Conservation (phyloP, 2,113 vertebrate genomes). For the Chunga burmeisteri region DNA sequence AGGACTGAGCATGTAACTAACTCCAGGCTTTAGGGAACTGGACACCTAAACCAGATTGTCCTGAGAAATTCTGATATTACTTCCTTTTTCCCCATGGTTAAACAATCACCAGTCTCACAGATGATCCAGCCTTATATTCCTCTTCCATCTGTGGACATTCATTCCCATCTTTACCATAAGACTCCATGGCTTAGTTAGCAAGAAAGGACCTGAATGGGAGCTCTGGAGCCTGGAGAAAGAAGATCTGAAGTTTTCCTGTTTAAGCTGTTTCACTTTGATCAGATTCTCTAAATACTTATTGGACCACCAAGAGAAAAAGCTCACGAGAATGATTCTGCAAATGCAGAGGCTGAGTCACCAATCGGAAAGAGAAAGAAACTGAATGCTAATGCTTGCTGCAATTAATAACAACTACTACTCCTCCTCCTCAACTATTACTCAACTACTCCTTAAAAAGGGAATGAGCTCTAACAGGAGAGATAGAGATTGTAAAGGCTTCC, state of each 20-base stretch:
- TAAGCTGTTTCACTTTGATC: neutral
- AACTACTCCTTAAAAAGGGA: neutral
- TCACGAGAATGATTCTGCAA: neutral
- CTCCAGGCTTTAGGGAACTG: neutral
- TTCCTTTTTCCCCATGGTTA: neutral
- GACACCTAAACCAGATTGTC: neutral
- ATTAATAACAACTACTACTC: neutral
- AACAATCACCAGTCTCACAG: neutral
- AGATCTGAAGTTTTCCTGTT: neutral
- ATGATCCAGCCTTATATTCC: neutral
- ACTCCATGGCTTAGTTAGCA: neutral
- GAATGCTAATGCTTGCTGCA: neutral
- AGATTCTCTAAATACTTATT: neutral
- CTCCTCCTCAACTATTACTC: neutral
- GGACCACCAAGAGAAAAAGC: neutral
- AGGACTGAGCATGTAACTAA: neutral
- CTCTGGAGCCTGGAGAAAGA: neutral
- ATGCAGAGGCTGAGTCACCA: neutral
- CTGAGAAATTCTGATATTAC: neutral
- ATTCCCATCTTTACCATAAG: neutral
- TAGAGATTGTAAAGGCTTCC: neutral
- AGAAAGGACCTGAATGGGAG: neutral
- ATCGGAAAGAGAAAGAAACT: neutral
- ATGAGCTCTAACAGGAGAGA: neutral
- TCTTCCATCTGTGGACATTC: neutral